A percentile compares a stretch with the other conserved stretches of the same genome.
Conservation (phyloP, 2,797 vertebrate genomes). For the Rhinophrynus dorsalis region DNA sequence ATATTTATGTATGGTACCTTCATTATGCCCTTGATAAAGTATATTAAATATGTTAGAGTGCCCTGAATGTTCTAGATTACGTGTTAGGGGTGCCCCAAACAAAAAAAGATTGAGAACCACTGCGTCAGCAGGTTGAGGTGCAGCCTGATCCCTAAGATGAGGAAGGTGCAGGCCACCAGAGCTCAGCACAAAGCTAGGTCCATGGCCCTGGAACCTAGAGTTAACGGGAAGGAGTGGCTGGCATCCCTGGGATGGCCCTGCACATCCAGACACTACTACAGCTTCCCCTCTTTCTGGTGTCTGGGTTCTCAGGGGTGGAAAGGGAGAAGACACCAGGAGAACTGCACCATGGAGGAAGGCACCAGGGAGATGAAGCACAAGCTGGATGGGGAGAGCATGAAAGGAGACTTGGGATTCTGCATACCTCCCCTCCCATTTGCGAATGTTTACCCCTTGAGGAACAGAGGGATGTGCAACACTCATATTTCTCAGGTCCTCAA, state of each 20-base stretch:
- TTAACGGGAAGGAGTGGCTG: conserved; percentile 29
- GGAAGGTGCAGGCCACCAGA: conserved; percentile 41
- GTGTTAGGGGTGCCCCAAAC: no score
- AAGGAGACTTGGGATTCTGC: no score
- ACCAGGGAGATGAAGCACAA: conserved; percentile 18
- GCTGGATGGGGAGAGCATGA: neutral
- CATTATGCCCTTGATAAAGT: no score
- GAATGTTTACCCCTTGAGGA: no score
- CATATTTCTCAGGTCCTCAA: no score
- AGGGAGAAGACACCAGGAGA: neutral
- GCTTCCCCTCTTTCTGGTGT: neutral
- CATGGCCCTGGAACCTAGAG: conserved; percentile 17
- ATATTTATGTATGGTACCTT: no score
- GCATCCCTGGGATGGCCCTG: conserved; percentile 28
- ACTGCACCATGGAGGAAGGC: neutral
- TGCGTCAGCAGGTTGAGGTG: conserved; percentile 3
- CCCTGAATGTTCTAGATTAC: no score
- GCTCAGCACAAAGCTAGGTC: conserved; percentile 13
- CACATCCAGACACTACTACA: conserved; percentile 6
- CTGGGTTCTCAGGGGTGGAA: neutral
- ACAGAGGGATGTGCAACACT: neutral
- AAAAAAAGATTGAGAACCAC: no score
- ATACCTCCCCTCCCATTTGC: no score
- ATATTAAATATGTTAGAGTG: no score
- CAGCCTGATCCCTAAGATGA: conserved; percentile 37